Conservation (phyloP, 2,797 vertebrate species). For the Hybognathus amarus region DNA sequence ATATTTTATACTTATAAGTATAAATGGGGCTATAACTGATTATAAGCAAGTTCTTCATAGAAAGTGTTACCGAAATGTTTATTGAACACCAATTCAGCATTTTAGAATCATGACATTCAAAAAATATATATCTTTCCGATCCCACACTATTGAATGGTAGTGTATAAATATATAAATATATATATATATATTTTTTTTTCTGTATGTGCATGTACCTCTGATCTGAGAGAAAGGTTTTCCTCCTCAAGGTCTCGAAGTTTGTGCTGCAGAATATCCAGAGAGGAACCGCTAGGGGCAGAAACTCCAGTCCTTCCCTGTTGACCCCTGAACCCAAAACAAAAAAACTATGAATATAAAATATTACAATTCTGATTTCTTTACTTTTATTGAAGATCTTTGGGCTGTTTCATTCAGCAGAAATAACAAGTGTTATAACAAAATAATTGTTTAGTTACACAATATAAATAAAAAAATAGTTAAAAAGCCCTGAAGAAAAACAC, state of each 20-base stretch:
- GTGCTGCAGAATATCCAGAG: conserved; percentile 88
- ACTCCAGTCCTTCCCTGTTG: conserved; percentile 79
- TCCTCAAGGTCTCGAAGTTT: conserved; percentile 95
- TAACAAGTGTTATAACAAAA: background rate
- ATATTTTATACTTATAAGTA: no score
- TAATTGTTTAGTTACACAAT: background rate
- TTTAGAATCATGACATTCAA: no score
- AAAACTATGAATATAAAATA: background rate
- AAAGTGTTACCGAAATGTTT: no score
- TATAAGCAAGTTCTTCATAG: no score
- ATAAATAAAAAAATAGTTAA: background rate
- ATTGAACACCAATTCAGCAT: no score
- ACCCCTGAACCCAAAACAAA: conserved; percentile 56
- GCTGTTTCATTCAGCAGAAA: background rate
- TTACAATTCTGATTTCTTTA: background rate
- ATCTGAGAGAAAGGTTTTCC: conserved; percentile 93
- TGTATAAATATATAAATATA: background rate
- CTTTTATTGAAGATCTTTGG: background rate
- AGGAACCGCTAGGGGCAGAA: conserved; percentile 83
- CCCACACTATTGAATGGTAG: no score
- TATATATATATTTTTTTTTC: no score
- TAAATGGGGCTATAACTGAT: no score
- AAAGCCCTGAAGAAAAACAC: background rate
- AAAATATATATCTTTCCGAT: no score
- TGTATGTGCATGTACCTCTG: conserved; percentile 80